Evolutionary conservation across 2,888 invertebrate genomes (phyloP).

Genomic region (Ferrisia virgata): DNA sequence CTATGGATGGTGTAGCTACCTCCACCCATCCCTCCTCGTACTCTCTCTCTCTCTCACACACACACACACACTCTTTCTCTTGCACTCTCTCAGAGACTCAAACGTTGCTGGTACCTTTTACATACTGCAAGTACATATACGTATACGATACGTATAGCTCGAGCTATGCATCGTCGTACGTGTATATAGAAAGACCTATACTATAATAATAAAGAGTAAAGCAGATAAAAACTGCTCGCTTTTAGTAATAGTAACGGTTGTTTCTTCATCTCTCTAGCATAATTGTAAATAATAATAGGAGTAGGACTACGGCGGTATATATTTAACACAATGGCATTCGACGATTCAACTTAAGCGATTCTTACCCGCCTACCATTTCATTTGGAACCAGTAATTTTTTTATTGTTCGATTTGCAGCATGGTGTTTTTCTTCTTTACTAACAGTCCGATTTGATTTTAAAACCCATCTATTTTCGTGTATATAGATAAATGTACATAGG

Average conservation of each 20-base stretch:
- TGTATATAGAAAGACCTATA: background rate
- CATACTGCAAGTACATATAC: background rate
- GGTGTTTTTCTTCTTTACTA: background rate
- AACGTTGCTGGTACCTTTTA: too few relatives aligned
- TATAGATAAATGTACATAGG: too few relatives aligned
- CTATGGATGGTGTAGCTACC: too few relatives aligned
- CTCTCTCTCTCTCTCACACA: too few relatives aligned
- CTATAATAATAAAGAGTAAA: conserved; percentile 24
- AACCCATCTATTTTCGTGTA: background rate
- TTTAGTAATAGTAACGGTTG: conserved; percentile 40
- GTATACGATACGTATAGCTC: background rate
- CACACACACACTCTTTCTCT: too few relatives aligned
- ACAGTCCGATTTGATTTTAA: background rate
- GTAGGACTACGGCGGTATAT: conserved; percentile 39
- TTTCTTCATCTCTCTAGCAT: conserved; percentile 38
- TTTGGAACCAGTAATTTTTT: conserved; percentile 45
- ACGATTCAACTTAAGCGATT: conserved; percentile 43
- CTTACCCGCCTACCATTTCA: conserved; percentile 45
- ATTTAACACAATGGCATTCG: conserved; percentile 46
- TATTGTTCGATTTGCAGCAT: conserved; percentile 43
- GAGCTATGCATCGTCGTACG: too few relatives aligned
- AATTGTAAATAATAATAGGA: conserved; percentile 45
- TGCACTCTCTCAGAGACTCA: too few relatives aligned
- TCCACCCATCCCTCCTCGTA: too few relatives aligned
- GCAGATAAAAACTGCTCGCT: conserved; percentile 43